Percentiles rank a stretch among this genome's conserved stretches.
Evolutionary conservation across 1,140 invertebrate genomes (phyloP).

Genomic region (Nebria ingens): DNA sequence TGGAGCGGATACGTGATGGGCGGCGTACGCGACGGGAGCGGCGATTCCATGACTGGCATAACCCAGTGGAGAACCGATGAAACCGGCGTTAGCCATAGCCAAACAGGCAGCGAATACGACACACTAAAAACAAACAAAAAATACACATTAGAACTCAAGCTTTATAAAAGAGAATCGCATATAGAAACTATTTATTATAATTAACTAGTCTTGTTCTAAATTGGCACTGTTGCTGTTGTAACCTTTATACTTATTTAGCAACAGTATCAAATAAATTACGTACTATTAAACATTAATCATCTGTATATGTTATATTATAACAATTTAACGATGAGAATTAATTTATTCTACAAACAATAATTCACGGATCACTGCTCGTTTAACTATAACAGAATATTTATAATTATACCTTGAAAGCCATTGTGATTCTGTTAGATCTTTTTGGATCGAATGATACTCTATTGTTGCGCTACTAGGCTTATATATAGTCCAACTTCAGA

Average conservation of each 20-base stretch:
- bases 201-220: no score
- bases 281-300: not conserved
- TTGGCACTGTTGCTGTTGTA: no score
- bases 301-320: not conserved
- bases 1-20: constrained; percentile 25
- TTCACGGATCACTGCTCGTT: not conserved
- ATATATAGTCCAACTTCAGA: not conserved
- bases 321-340: not conserved
- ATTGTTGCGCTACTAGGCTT: not conserved
- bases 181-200: not conserved
- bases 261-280: not conserved
- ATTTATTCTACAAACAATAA: not conserved
- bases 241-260: no score
- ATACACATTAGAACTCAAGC: not conserved
- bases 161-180: not conserved
- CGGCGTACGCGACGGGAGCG: constrained; percentile 22
- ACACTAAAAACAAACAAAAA: constrained; percentile 9
- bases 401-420: constrained; percentile 16
- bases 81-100: constrained; percentile 35
- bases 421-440: constrained; percentile 7
- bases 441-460: not conserved
- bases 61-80: constrained; percentile 20
- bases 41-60: constrained; percentile 23
- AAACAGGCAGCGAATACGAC: constrained; percentile 26
- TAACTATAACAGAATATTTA: not conserved